Conservation (phyloP, 2,888 invertebrate species). For the Pelosia muscerda region DNA sequence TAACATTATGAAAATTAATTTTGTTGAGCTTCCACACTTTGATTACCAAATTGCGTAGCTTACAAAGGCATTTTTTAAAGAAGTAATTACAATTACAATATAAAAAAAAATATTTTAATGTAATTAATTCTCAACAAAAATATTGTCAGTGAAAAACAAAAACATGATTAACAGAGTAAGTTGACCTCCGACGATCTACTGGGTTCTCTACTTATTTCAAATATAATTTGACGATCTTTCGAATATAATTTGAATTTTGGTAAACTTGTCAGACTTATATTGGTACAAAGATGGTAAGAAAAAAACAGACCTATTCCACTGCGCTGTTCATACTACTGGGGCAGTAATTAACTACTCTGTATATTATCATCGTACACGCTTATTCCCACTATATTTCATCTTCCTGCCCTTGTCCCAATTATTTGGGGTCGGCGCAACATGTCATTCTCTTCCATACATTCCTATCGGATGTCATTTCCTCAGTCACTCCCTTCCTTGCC, state of each 20-base stretch:
- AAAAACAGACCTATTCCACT: background rate
- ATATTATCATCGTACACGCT: background rate
- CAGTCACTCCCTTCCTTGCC: no score
- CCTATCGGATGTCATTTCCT: no score
- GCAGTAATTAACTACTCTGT: background rate
- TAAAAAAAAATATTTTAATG: background rate
- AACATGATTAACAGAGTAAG: conserved; percentile 4
- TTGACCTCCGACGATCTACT: background rate
- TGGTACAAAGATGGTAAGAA: background rate
- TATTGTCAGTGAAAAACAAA: background rate
- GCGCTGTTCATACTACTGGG: background rate
- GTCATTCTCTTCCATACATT: no score
- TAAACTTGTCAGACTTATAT: background rate
- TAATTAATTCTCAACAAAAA: conserved; percentile 7
- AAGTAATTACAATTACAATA: background rate
- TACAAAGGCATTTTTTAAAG: background rate
- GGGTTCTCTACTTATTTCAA: background rate
- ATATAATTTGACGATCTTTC: background rate
- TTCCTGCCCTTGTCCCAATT: no score
- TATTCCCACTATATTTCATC: no score
- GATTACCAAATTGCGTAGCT: background rate
- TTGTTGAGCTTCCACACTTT: background rate
- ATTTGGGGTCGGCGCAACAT: no score
- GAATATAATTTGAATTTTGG: no score
- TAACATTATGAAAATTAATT: background rate